Evolutionary conservation across 1,140 invertebrate species (phyloP).

Genomic region (Zaprionus nigranus): DNA sequence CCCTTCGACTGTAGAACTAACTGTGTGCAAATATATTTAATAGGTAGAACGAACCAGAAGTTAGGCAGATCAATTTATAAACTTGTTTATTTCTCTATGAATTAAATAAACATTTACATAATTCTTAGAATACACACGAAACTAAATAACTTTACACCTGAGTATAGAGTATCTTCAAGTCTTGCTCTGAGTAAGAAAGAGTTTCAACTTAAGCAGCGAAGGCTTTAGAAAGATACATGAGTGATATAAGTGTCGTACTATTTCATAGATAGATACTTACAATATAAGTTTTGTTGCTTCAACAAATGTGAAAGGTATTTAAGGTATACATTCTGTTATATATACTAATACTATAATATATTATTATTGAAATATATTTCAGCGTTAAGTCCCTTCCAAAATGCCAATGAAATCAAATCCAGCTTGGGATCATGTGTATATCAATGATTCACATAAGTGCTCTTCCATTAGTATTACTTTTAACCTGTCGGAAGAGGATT

Average conservation of each 20-base stretch:
- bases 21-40: no score
- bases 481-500: slow-evolving; percentile 56
- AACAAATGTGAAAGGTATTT: slow-evolving; percentile 1
- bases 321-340: not conserved
- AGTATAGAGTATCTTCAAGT: no score
- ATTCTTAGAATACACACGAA: not conserved
- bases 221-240: no score
- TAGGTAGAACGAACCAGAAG: no score
- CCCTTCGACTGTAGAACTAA: no score
- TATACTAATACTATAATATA: not conserved
- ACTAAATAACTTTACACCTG: not conserved
- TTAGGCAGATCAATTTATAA: not conserved
- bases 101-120: not conserved
- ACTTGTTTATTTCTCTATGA: not conserved
- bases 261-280: not conserved
- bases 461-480: slow-evolving; percentile 76
- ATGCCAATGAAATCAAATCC: slow-evolving; percentile 73
- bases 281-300: not conserved
- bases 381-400: not conserved
- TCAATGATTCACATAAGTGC: slow-evolving; percentile 80
- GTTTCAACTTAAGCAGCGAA: no score
- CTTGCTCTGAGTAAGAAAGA: no score
- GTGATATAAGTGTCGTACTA: not conserved
- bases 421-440: slow-evolving; percentile 76
- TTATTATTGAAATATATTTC: not conserved